A percentile compares a stretch with the other conserved stretches of the same genome.
Conservation (phyloP, 2,797 vertebrate genomes). For the Octomys mimax region DNA sequence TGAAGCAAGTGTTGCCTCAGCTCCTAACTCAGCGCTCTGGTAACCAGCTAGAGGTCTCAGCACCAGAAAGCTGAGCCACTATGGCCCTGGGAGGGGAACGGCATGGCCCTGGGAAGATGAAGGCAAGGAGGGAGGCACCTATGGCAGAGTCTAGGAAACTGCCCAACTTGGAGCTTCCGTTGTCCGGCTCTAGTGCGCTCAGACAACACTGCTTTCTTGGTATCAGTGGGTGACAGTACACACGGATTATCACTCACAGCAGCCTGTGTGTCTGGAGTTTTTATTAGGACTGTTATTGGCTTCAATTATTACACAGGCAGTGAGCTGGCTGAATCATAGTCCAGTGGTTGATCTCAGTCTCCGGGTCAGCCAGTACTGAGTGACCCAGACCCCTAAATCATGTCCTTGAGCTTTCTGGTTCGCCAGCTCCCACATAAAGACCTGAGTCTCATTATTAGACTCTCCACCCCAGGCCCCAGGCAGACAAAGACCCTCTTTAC, state of each 20-base stretch:
- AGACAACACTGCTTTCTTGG: background rate
- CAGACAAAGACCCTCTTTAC: background rate
- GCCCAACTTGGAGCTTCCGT: background rate
- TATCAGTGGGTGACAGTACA: accelerated
- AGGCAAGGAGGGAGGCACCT: background rate
- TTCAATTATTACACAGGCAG: background rate
- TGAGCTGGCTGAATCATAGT: background rate
- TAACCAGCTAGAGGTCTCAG: background rate
- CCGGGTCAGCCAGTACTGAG: background rate
- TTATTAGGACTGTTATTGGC: background rate
- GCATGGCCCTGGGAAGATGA: background rate
- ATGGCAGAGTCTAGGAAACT: background rate
- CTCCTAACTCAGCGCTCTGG: background rate
- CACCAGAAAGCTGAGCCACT: background rate
- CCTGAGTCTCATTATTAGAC: background rate
- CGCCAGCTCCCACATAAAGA: background rate
- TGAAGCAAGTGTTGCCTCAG: no score
- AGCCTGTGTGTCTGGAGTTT: background rate
- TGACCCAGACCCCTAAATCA: background rate
- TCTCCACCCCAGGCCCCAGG: background rate
- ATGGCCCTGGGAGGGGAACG: background rate
- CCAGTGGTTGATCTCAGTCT: background rate
- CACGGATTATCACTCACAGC: background rate
- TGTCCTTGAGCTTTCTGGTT: background rate
- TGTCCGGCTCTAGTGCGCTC: no score